phyloP scores from a whole-genome alignment of 2,888 invertebrate species.

The Thalpophila matura region DNA sequence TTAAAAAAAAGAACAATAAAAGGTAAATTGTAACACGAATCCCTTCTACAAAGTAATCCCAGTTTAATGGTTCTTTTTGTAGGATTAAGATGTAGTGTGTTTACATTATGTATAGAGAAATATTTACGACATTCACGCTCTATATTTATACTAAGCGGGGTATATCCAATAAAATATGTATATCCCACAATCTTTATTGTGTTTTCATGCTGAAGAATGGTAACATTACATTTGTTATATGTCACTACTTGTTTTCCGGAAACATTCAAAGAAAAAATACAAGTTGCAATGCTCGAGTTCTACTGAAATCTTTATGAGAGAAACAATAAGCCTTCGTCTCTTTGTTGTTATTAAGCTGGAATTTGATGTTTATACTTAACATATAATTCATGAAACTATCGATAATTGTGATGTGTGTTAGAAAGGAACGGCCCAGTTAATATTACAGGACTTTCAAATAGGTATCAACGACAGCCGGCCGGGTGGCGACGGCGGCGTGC shows the following conservation, averaged over 20 bases:
- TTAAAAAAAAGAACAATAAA: not conserved
- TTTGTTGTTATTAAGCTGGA: not conserved
- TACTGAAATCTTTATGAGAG: not conserved
- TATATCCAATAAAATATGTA: conserved; percentile 60
- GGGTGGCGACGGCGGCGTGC: conserved; percentile 62
- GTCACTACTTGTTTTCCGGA: conserved; percentile 19
- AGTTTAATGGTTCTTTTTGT: conserved; percentile 40
- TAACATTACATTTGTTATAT: conserved; percentile 33
- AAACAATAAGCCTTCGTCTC: conserved; percentile 2
- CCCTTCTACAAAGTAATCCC: conserved; percentile 16
- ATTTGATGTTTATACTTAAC: not conserved
- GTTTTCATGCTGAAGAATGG: conserved; percentile 46
- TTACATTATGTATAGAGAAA: conserved; percentile 41
- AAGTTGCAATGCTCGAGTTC: not conserved
- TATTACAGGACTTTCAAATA: conserved; percentile 89
- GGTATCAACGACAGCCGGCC: conserved; percentile 85
- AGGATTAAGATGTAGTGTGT: conserved; percentile 45
- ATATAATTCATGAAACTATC: conserved; percentile 64
- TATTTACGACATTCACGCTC: conserved; percentile 41
- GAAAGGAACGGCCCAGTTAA: conserved; percentile 76
- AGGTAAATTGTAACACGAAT: conserved; percentile 18
- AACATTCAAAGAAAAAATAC: conserved; percentile 11
- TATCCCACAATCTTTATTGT: conserved; percentile 53
- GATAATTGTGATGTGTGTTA: conserved; percentile 69
- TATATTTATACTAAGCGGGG: conserved; percentile 47